Base-by-base conservation (phyloP, 2,797 vertebrate genomes). In the Sebastes vulpes region DNA sequence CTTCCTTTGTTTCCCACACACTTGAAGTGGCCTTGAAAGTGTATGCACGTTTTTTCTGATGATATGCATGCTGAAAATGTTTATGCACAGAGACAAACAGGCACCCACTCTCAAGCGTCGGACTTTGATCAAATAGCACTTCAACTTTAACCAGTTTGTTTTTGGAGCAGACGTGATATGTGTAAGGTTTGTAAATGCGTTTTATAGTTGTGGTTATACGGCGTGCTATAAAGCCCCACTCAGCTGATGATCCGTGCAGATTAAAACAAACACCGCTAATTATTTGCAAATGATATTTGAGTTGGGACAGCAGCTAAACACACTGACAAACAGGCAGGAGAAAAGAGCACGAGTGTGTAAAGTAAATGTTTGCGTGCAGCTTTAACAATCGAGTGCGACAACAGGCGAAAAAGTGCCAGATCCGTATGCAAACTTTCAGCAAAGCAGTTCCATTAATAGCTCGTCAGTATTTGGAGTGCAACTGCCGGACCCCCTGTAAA, bases 231-330 rank as follows among this genome's bases (percentile, higher is more conserved):
- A 46, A 74, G 14, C 35, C 6, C 29, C 23, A 29, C 67, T 67
- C 26, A 52, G 59, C 61, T 70, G 80, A 87, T 72, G 65, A 82
- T 72, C 79, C 50, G 9, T 68, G 61, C 57, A 63, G 76, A 79
- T 82, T 61, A 77, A 83, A 78, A 68, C 61, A 88, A 87, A 87
- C 56, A 18, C 16, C 53, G 8, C 61, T 84, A 79, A 86, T 86
- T 83, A 83, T 76, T 79, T 78, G 67, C 58, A 79, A 84, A 78
- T 72, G 14, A 48, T 75, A 73, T 84, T 84, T 83, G 65, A 73
- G 76, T 71, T 72, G 57, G 28, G 14, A 74, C 56, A 8, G n/a
- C 57, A 25, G 42, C 56, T 56, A 9, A 65, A 79, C 75, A 54
- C 0, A 1, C 50, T 65, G 72, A 68, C 53, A 83, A 74, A 73